Conservation (phyloP, 2,888 invertebrate species). For the Lucinisca nassula region DNA sequence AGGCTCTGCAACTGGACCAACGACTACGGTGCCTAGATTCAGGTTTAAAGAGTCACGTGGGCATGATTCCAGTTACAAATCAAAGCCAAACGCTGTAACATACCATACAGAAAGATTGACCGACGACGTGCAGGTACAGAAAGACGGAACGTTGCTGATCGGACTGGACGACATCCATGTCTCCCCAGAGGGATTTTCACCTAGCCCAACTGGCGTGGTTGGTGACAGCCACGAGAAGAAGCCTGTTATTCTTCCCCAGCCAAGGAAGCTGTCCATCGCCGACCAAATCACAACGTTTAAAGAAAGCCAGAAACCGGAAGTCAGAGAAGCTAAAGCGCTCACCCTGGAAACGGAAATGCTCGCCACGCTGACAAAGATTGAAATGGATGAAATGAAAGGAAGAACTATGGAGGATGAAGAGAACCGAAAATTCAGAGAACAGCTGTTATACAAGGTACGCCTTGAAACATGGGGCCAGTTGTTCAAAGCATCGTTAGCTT, state of each 20-base stretch:
- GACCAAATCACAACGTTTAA: not conserved
- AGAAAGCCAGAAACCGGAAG: not conserved
- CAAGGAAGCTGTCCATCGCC: not conserved
- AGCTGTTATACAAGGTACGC: not conserved
- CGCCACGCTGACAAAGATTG: not conserved
- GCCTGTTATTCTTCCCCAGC: not conserved
- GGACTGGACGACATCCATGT: not conserved
- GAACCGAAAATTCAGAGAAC: not conserved
- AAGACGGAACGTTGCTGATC: not conserved
- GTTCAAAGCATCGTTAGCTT: too few relatives aligned
- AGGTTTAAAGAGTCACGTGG: too few relatives aligned
- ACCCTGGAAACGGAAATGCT: not conserved
- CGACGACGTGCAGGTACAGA: not conserved
- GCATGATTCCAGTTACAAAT: not conserved
- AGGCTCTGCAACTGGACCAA: not conserved
- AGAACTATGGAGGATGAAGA: not conserved
- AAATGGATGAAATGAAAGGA: too few relatives aligned
- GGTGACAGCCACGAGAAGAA: not conserved
- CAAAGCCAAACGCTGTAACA: not conserved
- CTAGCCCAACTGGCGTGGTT: not conserved
- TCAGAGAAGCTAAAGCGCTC: not conserved
- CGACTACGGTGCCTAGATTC: not conserved
- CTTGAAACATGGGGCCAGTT: too few relatives aligned
- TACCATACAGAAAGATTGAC: not conserved
- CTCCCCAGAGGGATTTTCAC: too few relatives aligned